A percentile compares a stretch with the other conserved stretches of the same genome.
These are phyloP conservation scores for Casuarius casuarius DNA, from an alignment of 2,113 vertebrate species.

Conservation along the genomic window DNA sequence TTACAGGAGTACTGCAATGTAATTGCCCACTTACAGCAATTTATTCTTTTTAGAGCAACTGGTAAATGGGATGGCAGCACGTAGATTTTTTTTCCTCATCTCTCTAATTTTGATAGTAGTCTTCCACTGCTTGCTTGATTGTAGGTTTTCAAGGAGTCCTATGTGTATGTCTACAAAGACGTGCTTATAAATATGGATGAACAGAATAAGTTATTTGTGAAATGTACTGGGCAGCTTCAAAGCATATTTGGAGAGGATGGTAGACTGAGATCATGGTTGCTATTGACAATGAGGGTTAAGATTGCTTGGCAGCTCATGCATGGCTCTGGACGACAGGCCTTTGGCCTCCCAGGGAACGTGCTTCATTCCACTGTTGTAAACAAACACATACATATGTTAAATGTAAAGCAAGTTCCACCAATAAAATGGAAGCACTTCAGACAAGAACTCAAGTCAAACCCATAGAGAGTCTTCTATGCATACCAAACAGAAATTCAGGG, in stretches of 20 bases:
- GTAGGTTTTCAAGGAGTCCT: neutral
- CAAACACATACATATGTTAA: neutral
- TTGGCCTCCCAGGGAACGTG: neutral
- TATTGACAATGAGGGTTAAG: neutral
- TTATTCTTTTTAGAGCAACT: neutral
- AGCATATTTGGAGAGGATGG: neutral
- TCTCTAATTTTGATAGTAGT: neutral
- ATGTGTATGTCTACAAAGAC: neutral
- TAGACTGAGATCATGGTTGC: neutral
- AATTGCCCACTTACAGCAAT: neutral
- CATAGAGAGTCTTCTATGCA: neutral
- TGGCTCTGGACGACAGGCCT: neutral
- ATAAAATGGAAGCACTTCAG: neutral
- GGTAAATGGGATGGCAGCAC: neutral
- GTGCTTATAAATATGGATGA: neutral
- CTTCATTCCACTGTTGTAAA: neutral
- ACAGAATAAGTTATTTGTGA: neutral
- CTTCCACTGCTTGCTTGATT: neutral
- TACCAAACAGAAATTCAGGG: neutral
- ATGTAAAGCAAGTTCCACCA: neutral
- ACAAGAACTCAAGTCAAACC: neutral
- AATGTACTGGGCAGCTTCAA: neutral
- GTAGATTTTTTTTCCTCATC: neutral
- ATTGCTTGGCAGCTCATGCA: neutral
- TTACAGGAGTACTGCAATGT: neutral